These are phyloP conservation scores for Alitta virens DNA, from an alignment of 2,888 invertebrate genomes.

Conservation along the genomic window DNA sequence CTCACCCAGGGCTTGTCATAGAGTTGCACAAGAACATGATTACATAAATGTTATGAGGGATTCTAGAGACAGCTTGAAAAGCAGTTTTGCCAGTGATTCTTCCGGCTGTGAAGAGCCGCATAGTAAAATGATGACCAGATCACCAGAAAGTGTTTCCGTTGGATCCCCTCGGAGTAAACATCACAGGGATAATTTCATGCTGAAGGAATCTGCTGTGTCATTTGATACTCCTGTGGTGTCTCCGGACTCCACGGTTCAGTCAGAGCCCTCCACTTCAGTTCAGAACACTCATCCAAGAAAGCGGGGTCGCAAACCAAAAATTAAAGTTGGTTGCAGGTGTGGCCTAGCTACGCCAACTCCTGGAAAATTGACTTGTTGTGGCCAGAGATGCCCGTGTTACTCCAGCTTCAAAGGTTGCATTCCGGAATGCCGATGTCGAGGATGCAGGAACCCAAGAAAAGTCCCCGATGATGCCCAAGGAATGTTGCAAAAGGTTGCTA, in stretches of 20 bases:
- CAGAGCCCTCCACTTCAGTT: not conserved
- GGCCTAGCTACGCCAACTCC: conserved; percentile 86
- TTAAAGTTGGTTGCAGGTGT: conserved; percentile 73
- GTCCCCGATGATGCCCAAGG: not conserved
- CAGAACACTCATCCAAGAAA: not conserved
- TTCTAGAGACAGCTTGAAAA: too few relatives aligned
- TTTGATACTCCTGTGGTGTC: too few relatives aligned
- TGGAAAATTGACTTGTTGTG: conserved; percentile 88
- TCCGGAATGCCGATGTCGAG: conserved; percentile 81
- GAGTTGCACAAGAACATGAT: not conserved
- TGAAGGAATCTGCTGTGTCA: too few relatives aligned
- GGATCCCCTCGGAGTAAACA: too few relatives aligned
- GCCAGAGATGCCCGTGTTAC: conserved; percentile 91
- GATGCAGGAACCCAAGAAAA: conserved; percentile 78
- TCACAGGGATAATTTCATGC: too few relatives aligned
- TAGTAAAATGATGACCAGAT: too few relatives aligned
- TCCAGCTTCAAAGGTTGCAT: conserved; percentile 85
- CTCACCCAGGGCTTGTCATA: not conserved
- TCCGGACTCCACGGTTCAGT: too few relatives aligned
- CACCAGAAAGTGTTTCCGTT: too few relatives aligned
- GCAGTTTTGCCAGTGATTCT: too few relatives aligned
- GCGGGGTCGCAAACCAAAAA: conserved; percentile 5
- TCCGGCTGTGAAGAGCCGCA: too few relatives aligned
- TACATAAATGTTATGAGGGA: too few relatives aligned
- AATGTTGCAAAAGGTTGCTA: not conserved